Percentiles rank a stretch among this genome's conserved stretches.
These are phyloP conservation scores for Caenorhabditis wallacei DNA, from an alignment of 2,888 invertebrate species.

Conservation along the genomic window DNA sequence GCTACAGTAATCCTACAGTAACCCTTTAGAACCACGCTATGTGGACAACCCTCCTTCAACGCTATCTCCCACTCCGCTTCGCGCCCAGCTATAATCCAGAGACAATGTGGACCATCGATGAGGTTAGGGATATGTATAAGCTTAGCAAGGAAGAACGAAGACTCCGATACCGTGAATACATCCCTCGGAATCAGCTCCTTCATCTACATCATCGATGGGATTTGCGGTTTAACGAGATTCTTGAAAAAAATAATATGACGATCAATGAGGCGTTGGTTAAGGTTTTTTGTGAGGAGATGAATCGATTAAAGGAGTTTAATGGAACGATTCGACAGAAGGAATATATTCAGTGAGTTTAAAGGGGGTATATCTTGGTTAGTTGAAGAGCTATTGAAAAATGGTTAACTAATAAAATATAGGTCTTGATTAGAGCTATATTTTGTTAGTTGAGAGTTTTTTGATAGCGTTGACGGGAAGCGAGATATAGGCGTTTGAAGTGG, in stretches of 20 bases:
- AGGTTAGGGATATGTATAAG: constrained; percentile 15
- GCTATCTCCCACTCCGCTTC: constrained; percentile 10
- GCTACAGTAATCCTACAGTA: background rate
- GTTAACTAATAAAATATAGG: background rate
- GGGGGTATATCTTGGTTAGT: too few species aligned
- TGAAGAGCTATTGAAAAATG: background rate
- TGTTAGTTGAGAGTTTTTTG: background rate
- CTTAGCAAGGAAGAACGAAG: constrained; percentile 7
- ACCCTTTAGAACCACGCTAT: constrained; percentile 26
- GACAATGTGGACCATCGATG: constrained; percentile 30
- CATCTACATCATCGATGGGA: constrained; percentile 44
- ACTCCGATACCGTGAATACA: background rate
- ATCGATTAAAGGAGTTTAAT: constrained; percentile 27
- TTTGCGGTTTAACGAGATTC: constrained; percentile 23
- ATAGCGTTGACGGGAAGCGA: background rate
- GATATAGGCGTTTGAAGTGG: background rate
- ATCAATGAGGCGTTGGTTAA: constrained; percentile 27
- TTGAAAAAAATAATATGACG: background rate
- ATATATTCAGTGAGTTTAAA: constrained; percentile 26
- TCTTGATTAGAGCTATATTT: background rate
- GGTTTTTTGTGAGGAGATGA: constrained; percentile 45
- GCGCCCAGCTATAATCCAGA: constrained; percentile 28
- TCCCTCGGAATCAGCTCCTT: constrained; percentile 22
- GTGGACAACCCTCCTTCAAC: constrained; percentile 18
- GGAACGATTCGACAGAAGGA: constrained; percentile 13